These are phyloP conservation scores for Artemisiospiza belli DNA, from an alignment of 2,113 vertebrate species.

Conservation along the genomic window DNA sequence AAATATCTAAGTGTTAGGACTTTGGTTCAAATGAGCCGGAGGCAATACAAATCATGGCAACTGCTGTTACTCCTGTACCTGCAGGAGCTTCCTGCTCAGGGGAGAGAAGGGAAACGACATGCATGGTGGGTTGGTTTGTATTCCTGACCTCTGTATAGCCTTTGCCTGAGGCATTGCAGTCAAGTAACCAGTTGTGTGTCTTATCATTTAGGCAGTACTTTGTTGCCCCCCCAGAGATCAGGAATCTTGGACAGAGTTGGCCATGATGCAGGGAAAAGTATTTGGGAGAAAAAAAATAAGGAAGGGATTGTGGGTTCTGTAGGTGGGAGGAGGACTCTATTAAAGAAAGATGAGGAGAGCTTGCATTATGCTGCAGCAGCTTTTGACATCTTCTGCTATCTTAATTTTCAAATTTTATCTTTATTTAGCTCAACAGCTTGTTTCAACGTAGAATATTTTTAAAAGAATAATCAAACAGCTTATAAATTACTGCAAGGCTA, in stretches of 20 bases:
- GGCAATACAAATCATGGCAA: not conserved
- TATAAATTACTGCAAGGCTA: not conserved
- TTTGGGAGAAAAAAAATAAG: not conserved
- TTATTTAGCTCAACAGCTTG: slow-evolving; percentile 1
- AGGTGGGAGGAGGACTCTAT: not conserved
- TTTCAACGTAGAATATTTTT: not conserved
- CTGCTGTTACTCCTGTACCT: not conserved
- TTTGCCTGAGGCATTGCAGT: not conserved
- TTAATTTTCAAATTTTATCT: not conserved
- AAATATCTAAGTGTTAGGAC: not conserved
- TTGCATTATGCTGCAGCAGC: not conserved
- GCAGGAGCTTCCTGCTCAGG: not conserved
- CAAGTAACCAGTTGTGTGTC: not conserved
- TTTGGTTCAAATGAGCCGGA: not conserved
- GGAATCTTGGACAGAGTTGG: not conserved
- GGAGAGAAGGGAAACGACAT: accelerated
- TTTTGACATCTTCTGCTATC: not conserved
- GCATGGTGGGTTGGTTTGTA: not conserved
- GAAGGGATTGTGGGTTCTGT: not conserved
- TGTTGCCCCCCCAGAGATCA: not conserved
- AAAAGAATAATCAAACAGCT: not conserved
- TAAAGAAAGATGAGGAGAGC: not conserved
- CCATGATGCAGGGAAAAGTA: not conserved
- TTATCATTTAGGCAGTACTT: not conserved
- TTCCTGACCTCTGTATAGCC: not conserved